These are phyloP conservation scores for Xenops minutus DNA, from an alignment of 2,797 vertebrate genomes.

Conservation along the genomic window DNA sequence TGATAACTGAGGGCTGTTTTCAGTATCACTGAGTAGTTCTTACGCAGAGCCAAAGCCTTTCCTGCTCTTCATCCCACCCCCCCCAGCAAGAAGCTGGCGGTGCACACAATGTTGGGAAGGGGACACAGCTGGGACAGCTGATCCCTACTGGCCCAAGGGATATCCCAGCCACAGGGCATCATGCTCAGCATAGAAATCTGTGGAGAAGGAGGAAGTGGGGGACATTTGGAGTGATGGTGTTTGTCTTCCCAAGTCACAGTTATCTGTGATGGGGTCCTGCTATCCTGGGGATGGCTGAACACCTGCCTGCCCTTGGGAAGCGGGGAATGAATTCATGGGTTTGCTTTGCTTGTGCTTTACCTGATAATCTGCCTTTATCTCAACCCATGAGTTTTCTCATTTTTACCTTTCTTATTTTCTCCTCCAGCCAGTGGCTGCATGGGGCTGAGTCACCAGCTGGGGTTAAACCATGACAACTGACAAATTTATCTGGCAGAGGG, in stretches of 20 bases:
- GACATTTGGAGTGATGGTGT: rapidly evolving
- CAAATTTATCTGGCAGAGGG: not conserved
- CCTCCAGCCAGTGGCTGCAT: too few species aligned
- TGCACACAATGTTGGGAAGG: not conserved
- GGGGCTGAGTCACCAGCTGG: not conserved
- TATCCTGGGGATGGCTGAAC: not conserved
- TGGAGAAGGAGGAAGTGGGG: not conserved
- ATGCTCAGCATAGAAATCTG: not conserved
- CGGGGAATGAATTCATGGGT: not conserved
- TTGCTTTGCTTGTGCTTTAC: not conserved
- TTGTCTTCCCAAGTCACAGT: not conserved
- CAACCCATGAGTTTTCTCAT: not conserved
- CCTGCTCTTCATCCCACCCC: not conserved
- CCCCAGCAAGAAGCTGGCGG: not conserved
- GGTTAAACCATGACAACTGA: not conserved
- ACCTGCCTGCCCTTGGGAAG: not conserved
- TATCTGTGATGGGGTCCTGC: not conserved
- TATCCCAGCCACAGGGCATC: not conserved
- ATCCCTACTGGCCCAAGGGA: not conserved
- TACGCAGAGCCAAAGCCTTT: not conserved
- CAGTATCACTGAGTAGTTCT: rapidly evolving
- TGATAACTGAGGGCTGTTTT: not conserved
- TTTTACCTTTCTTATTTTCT: not conserved
- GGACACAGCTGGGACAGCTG: not conserved
- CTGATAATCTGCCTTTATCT: not conserved